A percentile compares a stretch with the other conserved stretches of the same genome.
Conservation (phyloP, 2,888 invertebrate species). For the Dryococelus australis region DNA sequence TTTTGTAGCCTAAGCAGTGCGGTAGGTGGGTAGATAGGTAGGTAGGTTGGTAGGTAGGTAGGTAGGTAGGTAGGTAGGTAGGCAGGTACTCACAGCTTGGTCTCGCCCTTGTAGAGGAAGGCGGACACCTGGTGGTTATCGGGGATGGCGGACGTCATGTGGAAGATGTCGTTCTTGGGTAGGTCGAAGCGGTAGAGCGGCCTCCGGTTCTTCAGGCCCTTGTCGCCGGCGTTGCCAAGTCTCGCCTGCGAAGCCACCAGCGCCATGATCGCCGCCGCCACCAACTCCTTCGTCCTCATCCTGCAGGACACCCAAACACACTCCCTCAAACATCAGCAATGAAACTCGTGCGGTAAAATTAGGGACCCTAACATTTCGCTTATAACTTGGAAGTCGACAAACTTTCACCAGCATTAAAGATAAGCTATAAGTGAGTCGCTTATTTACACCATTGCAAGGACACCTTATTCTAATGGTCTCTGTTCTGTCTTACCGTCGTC, state of each 20-base stretch:
- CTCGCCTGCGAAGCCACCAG: not conserved
- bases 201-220: not conserved
- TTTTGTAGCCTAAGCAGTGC: too few relatives aligned
- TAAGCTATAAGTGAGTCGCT: too few relatives aligned
- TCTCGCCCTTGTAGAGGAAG: conserved; percentile 52
- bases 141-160: conserved; percentile 49
- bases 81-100: conserved; percentile 53
- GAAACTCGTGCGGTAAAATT: too few relatives aligned
- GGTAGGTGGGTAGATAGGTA: too few relatives aligned
- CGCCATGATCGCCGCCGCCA: not conserved
- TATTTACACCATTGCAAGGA: too few relatives aligned
- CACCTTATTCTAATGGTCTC: too few relatives aligned
- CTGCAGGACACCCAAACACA: not conserved
- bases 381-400: too few relatives aligned
- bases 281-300: not conserved
- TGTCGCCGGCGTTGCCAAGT: not conserved
- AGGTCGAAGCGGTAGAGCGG: conserved; percentile 41
- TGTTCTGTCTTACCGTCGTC: too few relatives aligned
- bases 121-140: conserved; percentile 55
- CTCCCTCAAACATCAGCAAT: not conserved
- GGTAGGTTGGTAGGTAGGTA: too few relatives aligned
- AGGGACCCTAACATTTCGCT: too few relatives aligned
- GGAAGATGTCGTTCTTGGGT: conserved; percentile 42
- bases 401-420: not conserved
- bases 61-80: not conserved